Percentiles rank a stretch among this genome's conserved stretches.
These are phyloP conservation scores for Polyergus mexicanus DNA, from an alignment of 1,140 invertebrate genomes.

Conservation along the genomic window DNA sequence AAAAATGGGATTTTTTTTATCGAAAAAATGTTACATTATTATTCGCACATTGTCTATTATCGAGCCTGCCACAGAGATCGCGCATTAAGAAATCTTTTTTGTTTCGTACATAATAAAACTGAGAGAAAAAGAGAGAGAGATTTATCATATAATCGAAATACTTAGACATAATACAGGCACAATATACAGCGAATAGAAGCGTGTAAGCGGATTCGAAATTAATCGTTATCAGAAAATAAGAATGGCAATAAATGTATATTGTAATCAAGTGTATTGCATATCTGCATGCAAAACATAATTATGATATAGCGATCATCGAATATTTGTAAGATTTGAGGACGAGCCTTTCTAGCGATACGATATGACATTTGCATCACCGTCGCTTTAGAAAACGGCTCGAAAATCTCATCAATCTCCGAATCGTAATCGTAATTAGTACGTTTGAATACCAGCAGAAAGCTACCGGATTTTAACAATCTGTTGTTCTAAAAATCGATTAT, in stretches of 20 bases:
- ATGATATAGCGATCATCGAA: neutral
- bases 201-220: neutral
- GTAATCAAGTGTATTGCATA: constrained; percentile 1
- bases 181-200: neutral
- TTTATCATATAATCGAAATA: neutral
- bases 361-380: neutral
- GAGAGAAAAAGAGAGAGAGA: neutral
- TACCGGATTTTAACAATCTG: neutral
- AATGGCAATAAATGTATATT: neutral
- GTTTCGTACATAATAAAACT: neutral
- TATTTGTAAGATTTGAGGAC: neutral
- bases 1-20: neutral
- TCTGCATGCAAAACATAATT: constrained; percentile 51
- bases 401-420: neutral
- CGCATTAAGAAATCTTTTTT: neutral
- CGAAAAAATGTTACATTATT: neutral
- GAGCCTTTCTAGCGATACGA: neutral
- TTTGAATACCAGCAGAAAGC: neutral
- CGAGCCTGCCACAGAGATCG: neutral
- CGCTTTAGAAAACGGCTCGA: neutral
- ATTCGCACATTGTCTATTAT: neutral
- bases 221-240: constrained; percentile 24
- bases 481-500: neutral
- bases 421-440: neutral
- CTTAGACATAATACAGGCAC: neutral